Percentiles rank a stretch among this genome's conserved stretches.
phyloP scores from a whole-genome alignment of 2,888 invertebrate genomes.

The Oscheius sp. region DNA sequence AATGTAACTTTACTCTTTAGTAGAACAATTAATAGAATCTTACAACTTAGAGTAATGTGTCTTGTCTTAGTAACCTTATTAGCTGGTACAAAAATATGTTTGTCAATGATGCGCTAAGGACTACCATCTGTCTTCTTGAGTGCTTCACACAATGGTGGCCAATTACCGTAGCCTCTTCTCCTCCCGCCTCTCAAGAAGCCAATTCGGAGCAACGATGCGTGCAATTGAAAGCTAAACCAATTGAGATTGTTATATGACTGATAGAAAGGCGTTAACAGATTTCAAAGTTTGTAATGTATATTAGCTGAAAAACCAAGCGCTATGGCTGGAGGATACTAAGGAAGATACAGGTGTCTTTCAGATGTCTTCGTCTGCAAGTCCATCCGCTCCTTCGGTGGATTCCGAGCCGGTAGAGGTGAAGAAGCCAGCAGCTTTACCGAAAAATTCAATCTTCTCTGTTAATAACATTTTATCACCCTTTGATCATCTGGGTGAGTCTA shows the following conservation, averaged over 20 bases:
- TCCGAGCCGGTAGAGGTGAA: slow-evolving; percentile 14
- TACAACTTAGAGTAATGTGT: too few species aligned
- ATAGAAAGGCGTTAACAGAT: not conserved
- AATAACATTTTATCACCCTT: slow-evolving; percentile 50
- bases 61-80: too few species aligned
- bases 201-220: slow-evolving; percentile 10
- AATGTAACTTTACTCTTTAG: too few species aligned
- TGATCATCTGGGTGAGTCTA: slow-evolving; percentile 46
- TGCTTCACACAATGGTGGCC: slow-evolving; percentile 31
- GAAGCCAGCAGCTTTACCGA: slow-evolving; percentile 27
- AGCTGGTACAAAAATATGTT: too few species aligned
- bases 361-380: slow-evolving; percentile 28
- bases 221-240: not conserved
- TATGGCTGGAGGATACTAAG: too few species aligned
- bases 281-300: not conserved
- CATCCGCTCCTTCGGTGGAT: slow-evolving; percentile 23
- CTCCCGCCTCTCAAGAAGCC: slow-evolving; percentile 24
- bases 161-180: slow-evolving; percentile 32
- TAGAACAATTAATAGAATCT: too few species aligned
- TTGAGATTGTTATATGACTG: not conserved
- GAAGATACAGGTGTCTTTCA: not conserved
- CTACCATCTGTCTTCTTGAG: slow-evolving; percentile 33
- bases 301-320: too few species aligned
- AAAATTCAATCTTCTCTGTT: slow-evolving; percentile 40
- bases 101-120: not conserved